Evolutionary conservation across 2,888 invertebrate species (phyloP).

Genomic region (Hanleya hanleyi): DNA sequence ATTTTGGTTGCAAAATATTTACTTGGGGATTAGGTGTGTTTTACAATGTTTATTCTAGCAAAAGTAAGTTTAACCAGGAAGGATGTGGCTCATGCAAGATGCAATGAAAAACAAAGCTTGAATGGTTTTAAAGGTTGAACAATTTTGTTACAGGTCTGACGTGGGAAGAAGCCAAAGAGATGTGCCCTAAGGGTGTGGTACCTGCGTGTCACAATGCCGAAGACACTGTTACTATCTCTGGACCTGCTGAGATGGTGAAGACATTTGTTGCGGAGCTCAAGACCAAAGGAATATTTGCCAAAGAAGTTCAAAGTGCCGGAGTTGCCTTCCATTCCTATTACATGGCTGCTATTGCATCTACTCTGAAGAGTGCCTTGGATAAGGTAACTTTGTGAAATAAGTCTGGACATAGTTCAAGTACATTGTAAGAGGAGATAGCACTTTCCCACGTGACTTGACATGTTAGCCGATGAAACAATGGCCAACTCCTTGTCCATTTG

Average conservation of each 20-base stretch:
- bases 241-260: conserved; percentile 78
- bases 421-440: no score
- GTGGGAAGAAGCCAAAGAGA: conserved; percentile 69
- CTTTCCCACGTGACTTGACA: no score
- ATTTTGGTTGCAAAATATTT: no score
- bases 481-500: no score
- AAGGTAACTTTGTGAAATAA: conserved; percentile 52
- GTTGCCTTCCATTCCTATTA: conserved; percentile 73
- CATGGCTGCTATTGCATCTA: conserved; percentile 70
- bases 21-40: no score
- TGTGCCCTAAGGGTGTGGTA: conserved; percentile 71
- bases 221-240: conserved; percentile 96
- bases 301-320: conserved; percentile 71
- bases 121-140: no score
- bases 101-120: no score
- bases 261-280: conserved; percentile 69
- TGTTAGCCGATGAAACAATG: no score
- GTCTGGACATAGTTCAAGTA: no score
- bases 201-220: conserved; percentile 92
- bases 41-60: no score
- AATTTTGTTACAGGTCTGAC: conserved; percentile 66
- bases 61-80: no score
- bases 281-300: conserved; percentile 68
- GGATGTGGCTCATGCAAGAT: no score
- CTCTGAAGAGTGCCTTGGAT: conserved; percentile 62